Base-by-base conservation (phyloP, 2,797 vertebrate species). In the Anabacerthia variegaticeps region DNA sequence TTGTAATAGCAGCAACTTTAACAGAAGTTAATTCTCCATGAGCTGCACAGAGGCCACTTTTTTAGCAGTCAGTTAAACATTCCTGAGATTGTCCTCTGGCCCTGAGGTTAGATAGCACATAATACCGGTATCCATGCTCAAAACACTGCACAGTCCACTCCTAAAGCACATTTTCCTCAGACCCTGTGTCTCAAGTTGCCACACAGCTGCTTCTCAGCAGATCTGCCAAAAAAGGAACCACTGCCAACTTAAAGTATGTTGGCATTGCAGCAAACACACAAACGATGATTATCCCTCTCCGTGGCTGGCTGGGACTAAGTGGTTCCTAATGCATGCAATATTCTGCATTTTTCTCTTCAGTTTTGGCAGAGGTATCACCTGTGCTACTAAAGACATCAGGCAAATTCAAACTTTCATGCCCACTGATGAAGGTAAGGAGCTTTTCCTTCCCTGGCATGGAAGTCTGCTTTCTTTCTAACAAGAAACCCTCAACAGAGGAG, bases 321-420 rank as follows among this genome's bases (percentile, higher is more conserved):
- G 15, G 19, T 21, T 28, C 34, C 37, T 36, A 32, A 28, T 1
- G 0, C 0, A 0, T 12, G 32, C 43, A 71, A 26, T 36, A 13
- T 24, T 41, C 36, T 63, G 23, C 24, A 20, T 59, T 58, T 63
- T 48, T n/a, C 39, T 63, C 49, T 58, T 20, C 32, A 22, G 21
- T 39, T 69, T 52, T 74, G 43, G 11, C 62, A 62, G 26, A 55
- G 16, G 18, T 28, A 41, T 28, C 39, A 91, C 15, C 27, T 55
- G 14, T 14, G 39, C 49, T 49, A 10, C 62, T 54, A 17, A 69
- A 65, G 34, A 34, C 48, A 39, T 3, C 2, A 7, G 41, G 6
- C 9, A 65, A 65, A 52, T 49, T 56, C 59, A 36, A 56, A 73
- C 12, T 34, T 59, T 11, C 5, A 5, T 2, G 12, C 63, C 32